Conservation (phyloP, 2,113 vertebrate species). For the Sphyrna mokarran region DNA sequence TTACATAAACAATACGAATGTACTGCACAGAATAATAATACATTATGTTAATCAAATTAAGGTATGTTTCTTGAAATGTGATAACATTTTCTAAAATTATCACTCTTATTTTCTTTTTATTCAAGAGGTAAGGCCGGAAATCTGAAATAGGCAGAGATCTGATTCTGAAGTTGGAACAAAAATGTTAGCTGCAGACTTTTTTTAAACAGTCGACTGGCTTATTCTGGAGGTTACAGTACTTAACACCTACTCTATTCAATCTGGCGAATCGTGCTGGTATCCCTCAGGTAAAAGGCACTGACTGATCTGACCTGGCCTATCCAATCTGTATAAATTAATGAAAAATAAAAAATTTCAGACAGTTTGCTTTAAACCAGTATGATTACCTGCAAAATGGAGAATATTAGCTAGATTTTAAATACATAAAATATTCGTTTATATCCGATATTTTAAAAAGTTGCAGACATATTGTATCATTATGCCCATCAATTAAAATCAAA, state of each 20-base stretch:
- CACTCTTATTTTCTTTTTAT: background rate
- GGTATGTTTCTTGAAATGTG: background rate
- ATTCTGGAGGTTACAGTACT: background rate
- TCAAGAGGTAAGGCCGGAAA: background rate
- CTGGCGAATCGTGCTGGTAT: background rate
- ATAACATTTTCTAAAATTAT: background rate
- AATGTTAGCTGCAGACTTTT: background rate
- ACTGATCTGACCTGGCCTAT: background rate
- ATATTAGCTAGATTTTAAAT: background rate
- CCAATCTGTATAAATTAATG: background rate
- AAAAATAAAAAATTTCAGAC: background rate
- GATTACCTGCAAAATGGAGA: background rate
- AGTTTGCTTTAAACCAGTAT: background rate
- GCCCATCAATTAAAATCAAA: background rate
- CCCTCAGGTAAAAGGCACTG: background rate
- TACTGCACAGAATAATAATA: too few relatives aligned
- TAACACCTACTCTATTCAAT: background rate
- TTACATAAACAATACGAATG: background rate
- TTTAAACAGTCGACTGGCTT: background rate
- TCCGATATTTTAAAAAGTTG: background rate
- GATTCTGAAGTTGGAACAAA: background rate
- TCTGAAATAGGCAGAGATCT: background rate
- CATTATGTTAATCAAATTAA: background rate
- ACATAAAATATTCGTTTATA: background rate
- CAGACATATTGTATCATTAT: background rate